These are phyloP conservation scores for Erythrolamprus reginae DNA, from an alignment of 2,113 vertebrate genomes.

Conservation along the genomic window DNA sequence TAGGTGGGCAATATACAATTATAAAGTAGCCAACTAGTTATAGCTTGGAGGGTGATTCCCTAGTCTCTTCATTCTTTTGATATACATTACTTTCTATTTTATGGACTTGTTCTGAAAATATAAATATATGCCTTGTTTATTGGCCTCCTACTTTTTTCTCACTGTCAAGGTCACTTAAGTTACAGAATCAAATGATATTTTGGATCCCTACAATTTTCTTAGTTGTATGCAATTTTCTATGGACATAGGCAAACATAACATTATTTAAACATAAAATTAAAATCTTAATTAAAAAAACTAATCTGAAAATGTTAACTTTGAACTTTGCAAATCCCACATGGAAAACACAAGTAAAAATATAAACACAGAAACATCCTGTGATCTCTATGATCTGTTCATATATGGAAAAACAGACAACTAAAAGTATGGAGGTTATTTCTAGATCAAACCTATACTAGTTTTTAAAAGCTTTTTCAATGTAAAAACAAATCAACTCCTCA, in stretches of 20 bases:
- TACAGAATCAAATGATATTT: not conserved
- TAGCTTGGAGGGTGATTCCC: not conserved
- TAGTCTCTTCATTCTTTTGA: not conserved
- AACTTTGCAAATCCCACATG: not conserved
- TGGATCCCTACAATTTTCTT: not conserved
- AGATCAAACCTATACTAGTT: slow-evolving; percentile 5
- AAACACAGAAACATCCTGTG: not conserved
- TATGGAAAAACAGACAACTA: not conserved
- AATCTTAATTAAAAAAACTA: not conserved
- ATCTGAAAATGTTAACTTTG: not conserved
- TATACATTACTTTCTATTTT: not conserved
- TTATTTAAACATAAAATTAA: not conserved
- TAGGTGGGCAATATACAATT: not conserved
- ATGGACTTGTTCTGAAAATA: no score
- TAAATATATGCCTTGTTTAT: no score
- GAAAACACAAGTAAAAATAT: not conserved
- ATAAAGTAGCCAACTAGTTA: not conserved
- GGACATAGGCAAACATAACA: not conserved
- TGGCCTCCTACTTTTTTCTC: not conserved
- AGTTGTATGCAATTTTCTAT: not conserved
- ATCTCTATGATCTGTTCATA: not conserved
- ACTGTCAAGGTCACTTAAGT: not conserved
- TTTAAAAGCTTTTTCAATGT: not conserved
- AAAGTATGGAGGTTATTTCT: slow-evolving; percentile 20
- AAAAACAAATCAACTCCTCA: not conserved